Evolutionary conservation across 2,113 vertebrate genomes (phyloP), one percentile per base, ranked within the genome.

Genomic region (Cyprinodon variegatus): DNA sequence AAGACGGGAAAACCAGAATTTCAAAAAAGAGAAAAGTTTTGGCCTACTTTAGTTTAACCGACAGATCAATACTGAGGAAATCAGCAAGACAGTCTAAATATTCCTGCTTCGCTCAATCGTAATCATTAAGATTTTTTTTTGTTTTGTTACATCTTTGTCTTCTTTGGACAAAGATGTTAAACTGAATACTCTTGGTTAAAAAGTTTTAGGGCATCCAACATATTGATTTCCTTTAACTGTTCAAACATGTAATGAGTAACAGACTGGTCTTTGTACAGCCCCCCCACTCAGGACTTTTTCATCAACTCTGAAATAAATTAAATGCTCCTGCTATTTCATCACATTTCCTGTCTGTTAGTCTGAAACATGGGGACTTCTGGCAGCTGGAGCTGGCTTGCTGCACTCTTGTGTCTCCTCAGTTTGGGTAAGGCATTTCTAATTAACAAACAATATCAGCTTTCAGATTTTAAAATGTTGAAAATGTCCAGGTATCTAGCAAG

Each of bases 201-300:
- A 29, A 29, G 29, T 29, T 29, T 29, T 29, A 29, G 29, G 29
- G 29, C 29, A 29, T 29, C 29, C 29, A 29, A 29, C 29, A 29
- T 29, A 29, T 29, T 29, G 29, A 29, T 88, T 41, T 68, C 12
- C 22, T 65, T 83, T 83, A 90, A 74, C 82, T 87, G 93, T 71
- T 72, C 48, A n/a, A 70, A 8, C 65, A 61, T 92, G 93, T 93
- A 94, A 94, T 93, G 48, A 93, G 68, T 94, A 78, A 79, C 89
- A 63, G 65, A 43, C 11, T 53, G 12, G 9, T 76, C 43, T 79
- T 53, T 53, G 69, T 70, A 76, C 14, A 50, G 61, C 29, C 22
- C 65, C 64, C 39, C 38, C 50, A 36, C 13, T 68, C 11, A 65
- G 6, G 59, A 61, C 40, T 65, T 62, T 61, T 40, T 43, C 29